Base-by-base conservation (phyloP, 2,797 vertebrate genomes). In the Molossus alvarezi region DNA sequence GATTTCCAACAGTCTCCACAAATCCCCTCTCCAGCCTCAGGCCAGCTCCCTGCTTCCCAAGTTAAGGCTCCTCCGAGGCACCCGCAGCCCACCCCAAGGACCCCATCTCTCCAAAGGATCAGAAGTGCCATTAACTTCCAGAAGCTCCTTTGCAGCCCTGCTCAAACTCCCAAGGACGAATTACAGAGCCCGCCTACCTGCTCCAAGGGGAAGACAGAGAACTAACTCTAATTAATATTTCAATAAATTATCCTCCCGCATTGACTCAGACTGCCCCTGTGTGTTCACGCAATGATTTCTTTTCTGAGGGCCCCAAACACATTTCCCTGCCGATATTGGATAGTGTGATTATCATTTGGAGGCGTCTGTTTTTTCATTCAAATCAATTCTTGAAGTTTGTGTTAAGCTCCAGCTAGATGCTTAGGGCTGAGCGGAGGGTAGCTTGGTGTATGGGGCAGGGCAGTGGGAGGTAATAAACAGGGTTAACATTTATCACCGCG, bases 211-310 rank as follows among this genome's bases (percentile, higher is more conserved):
- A 73, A 84, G 80, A 45, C 5, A 41, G 92, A 75, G 79, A 96
- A 58, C 11, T 65, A 15, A 79, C 82, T 60, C 87, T 95, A 95
- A 96, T 95, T 95, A 97, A 97, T 97, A 97, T 97, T 96, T 95
- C 96, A 96, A 88, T 94, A 90, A 91, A 91, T 97, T 87, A 84
- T 65, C 79, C 57, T 77, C 79, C 51, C 0, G 5, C 95, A 97
- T 82, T 90, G 95, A 97, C 94, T 93, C 15, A 9, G 79, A 57
- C 91, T 33, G 82, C 75, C 88, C 69, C 45, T n/a, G 60, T 45
- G 91, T 87, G 76, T 81, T 97, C 33, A 9, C 27, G 21, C 12
- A 27, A 45, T 27, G 80, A 87, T 95, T 95, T 92, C 57, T 75
- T 96, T 97, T 76, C 92, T 14, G 27, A 76, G 64, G 5, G 12